Base-by-base conservation (phyloP, 1,140 invertebrate genomes). In the Trachymyrmex septentrionalis region DNA sequence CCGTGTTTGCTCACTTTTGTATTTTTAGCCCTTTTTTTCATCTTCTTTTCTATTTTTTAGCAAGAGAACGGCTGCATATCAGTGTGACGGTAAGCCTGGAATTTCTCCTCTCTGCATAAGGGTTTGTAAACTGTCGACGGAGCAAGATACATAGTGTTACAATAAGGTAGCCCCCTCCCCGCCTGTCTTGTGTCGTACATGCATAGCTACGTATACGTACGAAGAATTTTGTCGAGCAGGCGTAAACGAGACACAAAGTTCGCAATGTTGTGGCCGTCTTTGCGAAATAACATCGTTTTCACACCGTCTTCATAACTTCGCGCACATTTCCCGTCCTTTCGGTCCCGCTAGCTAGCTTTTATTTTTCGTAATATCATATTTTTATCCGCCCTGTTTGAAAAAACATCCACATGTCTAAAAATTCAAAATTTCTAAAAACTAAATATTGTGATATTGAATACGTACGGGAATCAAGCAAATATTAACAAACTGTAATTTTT, bases 161-260 rank as follows among this genome's bases (percentile, higher is more conserved):
- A 73, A 75, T 84, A 84, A 85, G 44, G 61, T 85, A 44, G 5
- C 12, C 44, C 24, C n/a, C 30, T 14, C 34, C n/a, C 48, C 19
- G 50, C 30, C 16, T 16, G 10, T 21, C 14, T 24, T 48, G 73
- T 57, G 82, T 61, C 44, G 69, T 61, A 72, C 80, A 84, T 61
- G 78, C 53, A 44, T 59, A 61, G 61, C 34, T 30, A 67, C 30
- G 27, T 50, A 82, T 27, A 82, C 5, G 27, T 27, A 50, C 38
- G n/a, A 85, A 85, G 69, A 87, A 87, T 80, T 76, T 77, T 69
- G 81, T 66, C 57, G 69, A 64, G 81, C 75, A 64, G 86, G 61
- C 78, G 81, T 57, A 59, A 87, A 86, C 75, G 44, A 85, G 72
- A 85, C 81, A 87, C 72, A 75, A 87, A 85, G 61, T 85, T 87